These are phyloP conservation scores for Scytalopus superciliaris DNA, from an alignment of 2,113 vertebrate species.

Conservation along the genomic window DNA sequence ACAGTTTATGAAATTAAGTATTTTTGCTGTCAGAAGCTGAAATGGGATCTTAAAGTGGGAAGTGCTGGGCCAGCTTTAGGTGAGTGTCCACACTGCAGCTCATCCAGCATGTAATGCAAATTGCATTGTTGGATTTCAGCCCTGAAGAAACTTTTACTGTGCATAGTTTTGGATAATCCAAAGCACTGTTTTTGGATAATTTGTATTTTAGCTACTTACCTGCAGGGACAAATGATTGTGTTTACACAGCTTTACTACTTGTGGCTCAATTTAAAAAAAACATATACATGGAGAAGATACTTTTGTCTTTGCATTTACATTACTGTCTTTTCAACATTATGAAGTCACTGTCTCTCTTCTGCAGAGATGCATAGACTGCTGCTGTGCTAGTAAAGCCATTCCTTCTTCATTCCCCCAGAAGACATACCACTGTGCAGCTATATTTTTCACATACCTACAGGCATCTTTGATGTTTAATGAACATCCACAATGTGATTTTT, in stretches of 20 bases:
- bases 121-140: background rate
- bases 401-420: background rate
- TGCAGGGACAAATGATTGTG: background rate
- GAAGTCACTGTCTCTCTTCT: fast-evolving
- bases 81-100: background rate
- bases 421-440: background rate
- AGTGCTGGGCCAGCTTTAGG: background rate
- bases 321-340: background rate
- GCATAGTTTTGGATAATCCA: background rate
- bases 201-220: background rate
- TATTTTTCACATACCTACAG: background rate
- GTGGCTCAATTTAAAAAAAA: background rate
- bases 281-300: background rate
- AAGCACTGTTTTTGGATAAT: background rate
- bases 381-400: background rate
- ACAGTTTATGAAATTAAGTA: background rate
- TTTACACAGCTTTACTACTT: background rate
- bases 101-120: background rate
- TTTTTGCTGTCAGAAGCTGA: background rate
- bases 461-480: background rate
- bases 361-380: background rate
- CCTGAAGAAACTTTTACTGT: background rate
- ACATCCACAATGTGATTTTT: background rate
- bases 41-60: background rate
- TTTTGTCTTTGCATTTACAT: background rate